Evolutionary conservation across 2,113 vertebrate genomes (phyloP).

Genomic region (Nannospalax galili): DNA sequence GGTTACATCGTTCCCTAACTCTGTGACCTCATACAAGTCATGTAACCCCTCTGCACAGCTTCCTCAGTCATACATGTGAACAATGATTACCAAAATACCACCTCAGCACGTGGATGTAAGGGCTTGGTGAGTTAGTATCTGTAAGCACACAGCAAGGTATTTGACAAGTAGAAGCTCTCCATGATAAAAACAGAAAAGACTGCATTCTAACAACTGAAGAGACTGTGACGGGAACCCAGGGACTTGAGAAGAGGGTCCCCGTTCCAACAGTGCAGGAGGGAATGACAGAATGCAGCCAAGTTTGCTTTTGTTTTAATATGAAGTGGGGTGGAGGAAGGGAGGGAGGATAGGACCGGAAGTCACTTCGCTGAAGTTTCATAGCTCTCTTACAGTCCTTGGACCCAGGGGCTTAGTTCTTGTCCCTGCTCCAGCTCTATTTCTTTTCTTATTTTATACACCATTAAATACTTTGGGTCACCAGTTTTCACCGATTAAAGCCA

Average conservation of each 20-base stretch:
- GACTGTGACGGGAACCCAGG: background rate
- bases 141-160: background rate
- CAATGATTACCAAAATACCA: too few species aligned
- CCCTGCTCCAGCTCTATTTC: background rate
- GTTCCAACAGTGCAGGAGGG: background rate
- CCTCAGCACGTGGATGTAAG: too few species aligned
- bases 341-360: too few species aligned
- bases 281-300: background rate
- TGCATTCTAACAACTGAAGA: too few species aligned
- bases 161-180: background rate
- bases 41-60: background rate
- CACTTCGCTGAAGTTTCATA: background rate
- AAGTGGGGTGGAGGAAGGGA: background rate
- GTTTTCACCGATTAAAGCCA: background rate
- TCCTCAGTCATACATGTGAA: background rate
- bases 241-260: background rate
- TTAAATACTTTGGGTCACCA: background rate
- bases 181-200: background rate
- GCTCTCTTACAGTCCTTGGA: too few species aligned
- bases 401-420: accelerated
- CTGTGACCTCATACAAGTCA: background rate
- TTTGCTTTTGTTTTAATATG: background rate
- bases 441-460: background rate
- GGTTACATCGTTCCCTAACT: background rate
- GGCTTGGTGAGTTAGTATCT: background rate